Conservation (phyloP, 2,888 invertebrate genomes). For the Acanthosepion esculentum region DNA sequence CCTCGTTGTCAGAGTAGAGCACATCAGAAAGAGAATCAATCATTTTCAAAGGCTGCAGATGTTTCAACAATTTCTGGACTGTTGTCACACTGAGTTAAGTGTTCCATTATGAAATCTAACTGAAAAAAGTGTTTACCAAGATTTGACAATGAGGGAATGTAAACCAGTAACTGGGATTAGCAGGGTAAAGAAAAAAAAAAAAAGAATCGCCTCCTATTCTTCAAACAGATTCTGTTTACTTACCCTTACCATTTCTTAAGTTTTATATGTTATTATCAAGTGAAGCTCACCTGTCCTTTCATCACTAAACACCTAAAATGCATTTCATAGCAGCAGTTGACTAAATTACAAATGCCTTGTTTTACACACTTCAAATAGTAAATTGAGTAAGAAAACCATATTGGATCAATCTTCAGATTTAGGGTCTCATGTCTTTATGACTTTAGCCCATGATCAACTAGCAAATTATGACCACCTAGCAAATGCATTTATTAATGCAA, state of each 20-base stretch:
- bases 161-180: too few relatives aligned
- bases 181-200: too few relatives aligned
- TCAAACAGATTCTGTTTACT: not conserved
- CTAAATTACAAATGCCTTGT: not conserved
- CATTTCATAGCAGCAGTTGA: not conserved
- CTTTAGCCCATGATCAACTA: too few relatives aligned
- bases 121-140: not conserved
- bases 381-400: too few relatives aligned
- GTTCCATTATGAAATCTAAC: not conserved
- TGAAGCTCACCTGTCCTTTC: not conserved
- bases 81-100: not conserved
- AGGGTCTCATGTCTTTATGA: too few relatives aligned
- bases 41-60: not conserved
- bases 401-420: too few relatives aligned
- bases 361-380: too few relatives aligned
- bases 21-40: not conserved
- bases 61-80: not conserved
- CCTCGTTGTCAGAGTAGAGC: not conserved
- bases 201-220: not conserved
- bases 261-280: not conserved
- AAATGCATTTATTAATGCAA: too few relatives aligned
- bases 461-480: too few relatives aligned
- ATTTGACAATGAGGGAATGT: not conserved
- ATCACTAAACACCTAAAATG: not conserved
- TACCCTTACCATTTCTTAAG: not conserved